phyloP scores from a whole-genome alignment of 2,113 vertebrate genomes.

The Colinus virginianus region DNA sequence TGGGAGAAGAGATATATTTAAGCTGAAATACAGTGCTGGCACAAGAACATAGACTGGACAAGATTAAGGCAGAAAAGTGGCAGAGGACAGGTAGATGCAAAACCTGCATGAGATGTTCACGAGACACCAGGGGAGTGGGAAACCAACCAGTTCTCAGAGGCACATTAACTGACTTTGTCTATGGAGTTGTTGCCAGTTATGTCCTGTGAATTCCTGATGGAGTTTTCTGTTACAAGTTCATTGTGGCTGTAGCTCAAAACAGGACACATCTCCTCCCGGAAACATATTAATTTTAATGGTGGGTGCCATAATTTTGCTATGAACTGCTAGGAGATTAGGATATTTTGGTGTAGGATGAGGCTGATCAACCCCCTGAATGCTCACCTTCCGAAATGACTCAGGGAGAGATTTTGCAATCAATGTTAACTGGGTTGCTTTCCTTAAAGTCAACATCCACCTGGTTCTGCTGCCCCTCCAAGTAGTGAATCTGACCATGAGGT shows the following conservation, averaged over 20 bases:
- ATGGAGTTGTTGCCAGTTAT: not conserved
- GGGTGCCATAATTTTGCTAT: not conserved
- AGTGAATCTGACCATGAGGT: not conserved
- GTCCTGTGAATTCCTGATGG: not conserved
- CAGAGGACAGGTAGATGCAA: not conserved
- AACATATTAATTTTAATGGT: not conserved
- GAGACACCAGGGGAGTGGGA: not conserved
- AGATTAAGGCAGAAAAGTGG: not conserved
- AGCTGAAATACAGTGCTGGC: not conserved
- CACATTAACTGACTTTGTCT: not conserved
- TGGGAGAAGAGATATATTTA: not conserved
- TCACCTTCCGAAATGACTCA: not conserved
- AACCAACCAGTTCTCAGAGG: too few species aligned
- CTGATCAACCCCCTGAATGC: not conserved
- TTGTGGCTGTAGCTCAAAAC: not conserved
- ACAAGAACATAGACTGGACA: not conserved
- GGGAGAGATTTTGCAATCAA: not conserved
- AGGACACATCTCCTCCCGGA: not conserved
- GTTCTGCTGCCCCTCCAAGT: not conserved
- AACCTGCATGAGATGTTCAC: not conserved
- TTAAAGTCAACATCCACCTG: not conserved
- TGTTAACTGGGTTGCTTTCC: not conserved
- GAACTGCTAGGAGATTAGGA: not conserved
- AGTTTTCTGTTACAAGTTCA: not conserved
- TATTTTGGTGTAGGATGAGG: not conserved